phyloP scores from a whole-genome alignment of 2,797 vertebrate species.

The Anisognathus igniventris region DNA sequence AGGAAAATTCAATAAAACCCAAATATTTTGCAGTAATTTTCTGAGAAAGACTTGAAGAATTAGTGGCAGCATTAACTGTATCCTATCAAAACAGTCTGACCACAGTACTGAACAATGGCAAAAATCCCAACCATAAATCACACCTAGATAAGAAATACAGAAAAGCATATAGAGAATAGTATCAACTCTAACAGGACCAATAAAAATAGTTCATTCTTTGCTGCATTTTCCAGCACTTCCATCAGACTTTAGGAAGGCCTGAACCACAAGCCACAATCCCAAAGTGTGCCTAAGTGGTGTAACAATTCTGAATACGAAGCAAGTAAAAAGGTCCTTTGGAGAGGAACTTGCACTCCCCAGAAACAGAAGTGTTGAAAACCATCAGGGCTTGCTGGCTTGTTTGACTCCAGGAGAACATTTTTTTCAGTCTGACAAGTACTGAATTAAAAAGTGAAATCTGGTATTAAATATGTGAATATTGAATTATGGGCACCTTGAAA shows the following conservation, averaged over 20 bases:
- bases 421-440: background rate
- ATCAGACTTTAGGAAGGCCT: background rate
- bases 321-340: slow-evolving; percentile 6
- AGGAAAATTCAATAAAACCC: background rate
- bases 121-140: background rate
- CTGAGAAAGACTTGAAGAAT: background rate
- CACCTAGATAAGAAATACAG: background rate
- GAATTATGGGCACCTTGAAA: background rate
- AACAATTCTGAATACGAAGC: slow-evolving; percentile 24
- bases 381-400: background rate
- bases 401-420: background rate
- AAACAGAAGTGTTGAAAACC: slow-evolving; percentile 39
- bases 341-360: background rate
- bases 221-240: background rate
- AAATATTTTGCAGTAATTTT: background rate
- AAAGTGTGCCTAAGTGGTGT: background rate
- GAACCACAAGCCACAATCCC: background rate
- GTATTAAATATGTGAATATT: background rate
- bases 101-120: background rate
- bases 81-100: background rate
- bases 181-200: background rate
- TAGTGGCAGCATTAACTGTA: background rate
- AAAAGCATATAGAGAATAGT: background rate
- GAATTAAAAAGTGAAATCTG: background rate
- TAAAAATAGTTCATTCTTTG: background rate